Conservation (phyloP, 2,797 vertebrate genomes). For the Hipposideros larvatus region DNA sequence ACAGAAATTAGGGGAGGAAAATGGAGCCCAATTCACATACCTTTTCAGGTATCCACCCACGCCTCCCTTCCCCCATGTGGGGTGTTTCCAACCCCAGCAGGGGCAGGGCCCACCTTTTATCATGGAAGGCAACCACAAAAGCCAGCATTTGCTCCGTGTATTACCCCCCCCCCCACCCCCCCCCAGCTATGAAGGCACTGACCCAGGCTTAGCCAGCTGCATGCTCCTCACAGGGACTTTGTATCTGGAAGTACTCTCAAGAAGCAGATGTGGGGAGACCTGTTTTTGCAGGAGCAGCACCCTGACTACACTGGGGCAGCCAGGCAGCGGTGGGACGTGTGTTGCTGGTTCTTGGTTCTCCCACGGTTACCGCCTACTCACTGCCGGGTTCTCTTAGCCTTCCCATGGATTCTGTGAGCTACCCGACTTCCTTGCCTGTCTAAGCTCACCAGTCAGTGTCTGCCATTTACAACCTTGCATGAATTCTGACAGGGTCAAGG, state of each 20-base stretch:
- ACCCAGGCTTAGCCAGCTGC: neutral
- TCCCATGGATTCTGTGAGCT: neutral
- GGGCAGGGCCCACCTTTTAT: neutral
- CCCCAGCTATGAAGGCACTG: neutral
- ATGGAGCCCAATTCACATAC: neutral
- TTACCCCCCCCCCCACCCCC: neutral
- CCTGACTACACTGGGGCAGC: neutral
- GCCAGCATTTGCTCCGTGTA: neutral
- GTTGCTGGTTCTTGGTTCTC: neutral
- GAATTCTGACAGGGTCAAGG: neutral
- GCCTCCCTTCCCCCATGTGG: too few relatives aligned
- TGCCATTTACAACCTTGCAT: neutral
- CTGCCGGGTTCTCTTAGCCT: neutral
- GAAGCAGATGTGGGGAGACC: neutral
- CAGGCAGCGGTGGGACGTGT: neutral
- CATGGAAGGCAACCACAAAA: neutral
- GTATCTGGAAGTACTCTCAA: neutral
- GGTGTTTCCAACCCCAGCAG: too few relatives aligned
- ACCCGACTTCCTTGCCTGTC: neutral
- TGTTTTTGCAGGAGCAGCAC: neutral
- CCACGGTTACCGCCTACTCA: neutral
- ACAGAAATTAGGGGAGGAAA: neutral
- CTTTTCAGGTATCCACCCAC: fast-evolving
- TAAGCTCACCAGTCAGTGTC: neutral
- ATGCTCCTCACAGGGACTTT: fast-evolving